These are phyloP conservation scores for Zaprionus bogoriensis DNA, from an alignment of 2,888 invertebrate genomes.

Conservation along the genomic window DNA sequence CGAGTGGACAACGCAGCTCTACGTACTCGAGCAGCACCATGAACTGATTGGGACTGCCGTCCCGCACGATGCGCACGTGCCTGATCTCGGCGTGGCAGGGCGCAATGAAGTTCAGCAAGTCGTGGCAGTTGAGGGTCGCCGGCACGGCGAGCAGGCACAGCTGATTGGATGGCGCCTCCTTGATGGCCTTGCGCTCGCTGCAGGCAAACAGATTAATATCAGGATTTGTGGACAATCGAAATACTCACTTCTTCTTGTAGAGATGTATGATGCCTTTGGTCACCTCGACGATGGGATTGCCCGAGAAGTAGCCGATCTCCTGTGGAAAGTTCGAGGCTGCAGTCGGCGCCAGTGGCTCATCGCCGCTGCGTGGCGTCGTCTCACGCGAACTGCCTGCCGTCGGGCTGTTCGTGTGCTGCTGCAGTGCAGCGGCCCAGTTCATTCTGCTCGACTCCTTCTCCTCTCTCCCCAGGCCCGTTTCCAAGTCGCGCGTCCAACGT, in stretches of 20 bases:
- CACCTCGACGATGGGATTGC: slow-evolving; percentile 96
- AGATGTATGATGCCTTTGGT: slow-evolving; percentile 98
- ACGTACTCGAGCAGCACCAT: slow-evolving; percentile 96
- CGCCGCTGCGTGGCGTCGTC: slow-evolving; percentile 82
- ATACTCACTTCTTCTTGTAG: slow-evolving; percentile 95
- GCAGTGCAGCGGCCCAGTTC: slow-evolving; percentile 63
- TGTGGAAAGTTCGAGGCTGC: slow-evolving; percentile 82
- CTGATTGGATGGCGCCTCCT: slow-evolving; percentile 90
- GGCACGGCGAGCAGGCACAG: slow-evolving; percentile 95
- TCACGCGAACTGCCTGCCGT: slow-evolving; percentile 86
- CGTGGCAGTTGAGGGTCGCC: slow-evolving; percentile 94
- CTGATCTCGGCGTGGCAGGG: slow-evolving; percentile 95
- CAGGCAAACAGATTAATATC: slow-evolving; percentile 10
- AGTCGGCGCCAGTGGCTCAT: slow-evolving; percentile 45
- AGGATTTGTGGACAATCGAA: neutral
- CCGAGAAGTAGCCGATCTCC: slow-evolving; percentile 93
- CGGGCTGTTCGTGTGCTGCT: slow-evolving; percentile 69
- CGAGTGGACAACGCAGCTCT: too few species aligned
- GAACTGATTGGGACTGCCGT: slow-evolving; percentile 97
- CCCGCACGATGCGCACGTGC: slow-evolving; percentile 94
- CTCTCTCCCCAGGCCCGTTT: neutral
- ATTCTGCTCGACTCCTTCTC: slow-evolving; percentile 37
- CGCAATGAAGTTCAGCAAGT: slow-evolving; percentile 95
- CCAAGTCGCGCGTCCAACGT: slow-evolving; percentile 60
- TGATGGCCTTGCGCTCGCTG: slow-evolving; percentile 89